Base-by-base conservation (phyloP, 2,797 vertebrate species). In the Amphiprion clarkii region DNA sequence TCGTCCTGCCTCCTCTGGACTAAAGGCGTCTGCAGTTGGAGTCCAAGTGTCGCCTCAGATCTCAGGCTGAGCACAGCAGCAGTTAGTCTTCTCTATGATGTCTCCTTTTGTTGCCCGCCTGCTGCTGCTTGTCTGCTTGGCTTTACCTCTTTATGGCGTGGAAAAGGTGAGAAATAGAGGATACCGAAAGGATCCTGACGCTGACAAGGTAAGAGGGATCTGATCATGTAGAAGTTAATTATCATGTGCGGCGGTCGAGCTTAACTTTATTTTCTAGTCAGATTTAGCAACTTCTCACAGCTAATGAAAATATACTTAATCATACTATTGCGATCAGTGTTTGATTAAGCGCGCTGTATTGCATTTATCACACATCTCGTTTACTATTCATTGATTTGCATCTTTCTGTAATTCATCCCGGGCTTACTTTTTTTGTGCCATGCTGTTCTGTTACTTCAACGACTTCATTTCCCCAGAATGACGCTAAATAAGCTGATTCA, bases 101-200 rank as follows among this genome's bases (percentile, higher is more conserved):
- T 85, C 86, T 83, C 85, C 77, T 42, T 63, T 92, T 0, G 49
- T 69, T 10, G 69, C 42, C 72, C 89, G 87, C 36, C 79, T 94
- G 87, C 86, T 96, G 83, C 75, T 96, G 3, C 78, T 95, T 52
- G 55, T 84, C 84, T 94, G 92, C 75, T 40, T 95, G 82, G 82
- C 90, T 55, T 76, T 93, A 4, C 90, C 94, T 39, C 92, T 95
- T 11, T 84, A 85, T 44, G 90, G 88, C 58, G 89, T 90, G 76
- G 95, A 96, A 82, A 94, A 94, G 89, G 90, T 93, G 84, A 95
- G 92, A 89, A 93, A 69, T 71, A 92, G 95, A 84, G 91, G 90
- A 57, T 92, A 93, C 83, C 93, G 95, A 69, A 95, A 95, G 86
- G 95, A 95, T 84, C 93, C 93, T 53, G 95, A 95, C 39, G 90